These are phyloP conservation scores for Diglossa cyanea DNA, from an alignment of 2,797 vertebrate genomes.

Conservation along the genomic window DNA sequence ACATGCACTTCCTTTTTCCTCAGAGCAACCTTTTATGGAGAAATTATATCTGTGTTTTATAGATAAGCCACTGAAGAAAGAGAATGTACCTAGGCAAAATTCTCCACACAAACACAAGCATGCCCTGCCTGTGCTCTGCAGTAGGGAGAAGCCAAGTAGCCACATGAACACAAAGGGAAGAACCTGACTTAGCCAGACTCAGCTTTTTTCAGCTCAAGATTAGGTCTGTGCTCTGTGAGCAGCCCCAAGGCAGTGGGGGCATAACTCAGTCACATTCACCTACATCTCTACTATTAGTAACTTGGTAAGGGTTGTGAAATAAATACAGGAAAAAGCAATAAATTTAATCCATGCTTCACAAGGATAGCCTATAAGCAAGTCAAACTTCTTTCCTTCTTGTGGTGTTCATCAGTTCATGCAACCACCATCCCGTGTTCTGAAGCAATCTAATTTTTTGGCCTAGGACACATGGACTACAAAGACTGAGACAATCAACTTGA, in stretches of 20 bases:
- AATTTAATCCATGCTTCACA: neutral
- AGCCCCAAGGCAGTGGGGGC: neutral
- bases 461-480: neutral
- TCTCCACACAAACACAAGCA: neutral
- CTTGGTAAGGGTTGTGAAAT: neutral
- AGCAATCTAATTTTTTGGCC: neutral
- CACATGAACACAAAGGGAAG: neutral
- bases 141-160: fast-evolving
- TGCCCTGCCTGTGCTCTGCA: neutral
- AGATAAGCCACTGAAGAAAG: neutral
- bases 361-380: neutral
- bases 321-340: neutral
- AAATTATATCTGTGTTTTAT: neutral
- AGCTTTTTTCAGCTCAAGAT: neutral
- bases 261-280: neutral
- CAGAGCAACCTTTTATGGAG: neutral
- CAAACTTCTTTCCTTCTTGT: neutral
- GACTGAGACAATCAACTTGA: neutral
- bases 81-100: neutral
- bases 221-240: neutral
- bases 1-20: neutral
- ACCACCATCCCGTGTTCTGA: neutral
- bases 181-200: neutral
- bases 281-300: neutral
- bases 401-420: neutral